Percentiles rank a stretch among this genome's conserved stretches.
phyloP scores from a whole-genome alignment of 2,113 vertebrate species.

The Rhizomys pruinosus region DNA sequence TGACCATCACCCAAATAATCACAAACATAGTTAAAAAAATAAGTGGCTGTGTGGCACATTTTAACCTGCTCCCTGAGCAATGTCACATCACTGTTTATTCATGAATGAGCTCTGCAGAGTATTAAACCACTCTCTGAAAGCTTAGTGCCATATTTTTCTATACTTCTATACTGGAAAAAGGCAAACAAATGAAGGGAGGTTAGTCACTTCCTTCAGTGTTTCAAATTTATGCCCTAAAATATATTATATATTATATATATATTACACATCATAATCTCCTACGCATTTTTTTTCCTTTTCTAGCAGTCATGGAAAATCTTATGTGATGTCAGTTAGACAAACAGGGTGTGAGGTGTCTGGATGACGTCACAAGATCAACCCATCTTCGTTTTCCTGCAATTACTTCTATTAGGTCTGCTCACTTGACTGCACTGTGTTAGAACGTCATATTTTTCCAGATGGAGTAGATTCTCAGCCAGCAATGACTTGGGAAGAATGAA shows the following conservation, averaged over 20 bases:
- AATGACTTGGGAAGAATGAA: slow-evolving; percentile 82
- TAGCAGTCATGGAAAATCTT: slow-evolving; percentile 67
- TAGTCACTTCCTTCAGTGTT: slow-evolving; percentile 79
- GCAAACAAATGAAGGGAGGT: slow-evolving; percentile 72
- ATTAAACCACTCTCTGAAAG: slow-evolving; percentile 1
- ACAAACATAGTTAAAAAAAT: rapidly evolving
- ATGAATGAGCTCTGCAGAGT: background rate
- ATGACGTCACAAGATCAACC: slow-evolving; percentile 81
- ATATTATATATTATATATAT: too few relatives aligned
- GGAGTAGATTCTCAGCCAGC: slow-evolving; percentile 83
- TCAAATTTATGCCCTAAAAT: slow-evolving; percentile 65
- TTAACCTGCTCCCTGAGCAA: background rate
- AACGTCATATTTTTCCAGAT: slow-evolving; percentile 85
- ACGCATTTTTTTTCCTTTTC: slow-evolving; percentile 69
- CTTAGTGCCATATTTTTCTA: slow-evolving; percentile 58
- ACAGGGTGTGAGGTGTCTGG: slow-evolving; percentile 54
- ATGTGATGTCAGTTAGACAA: slow-evolving; percentile 59
- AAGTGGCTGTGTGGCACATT: rapidly evolving
- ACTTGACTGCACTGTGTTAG: slow-evolving; percentile 71
- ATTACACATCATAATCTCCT: slow-evolving; percentile 65
- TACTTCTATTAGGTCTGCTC: slow-evolving; percentile 78
- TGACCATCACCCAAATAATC: background rate
- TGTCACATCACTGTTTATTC: rapidly evolving
- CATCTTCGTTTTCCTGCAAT: slow-evolving; percentile 83
- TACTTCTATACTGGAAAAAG: slow-evolving; percentile 65